These are phyloP conservation scores for Drosophila monieri DNA, from an alignment of 2,888 invertebrate genomes.

Conservation along the genomic window DNA sequence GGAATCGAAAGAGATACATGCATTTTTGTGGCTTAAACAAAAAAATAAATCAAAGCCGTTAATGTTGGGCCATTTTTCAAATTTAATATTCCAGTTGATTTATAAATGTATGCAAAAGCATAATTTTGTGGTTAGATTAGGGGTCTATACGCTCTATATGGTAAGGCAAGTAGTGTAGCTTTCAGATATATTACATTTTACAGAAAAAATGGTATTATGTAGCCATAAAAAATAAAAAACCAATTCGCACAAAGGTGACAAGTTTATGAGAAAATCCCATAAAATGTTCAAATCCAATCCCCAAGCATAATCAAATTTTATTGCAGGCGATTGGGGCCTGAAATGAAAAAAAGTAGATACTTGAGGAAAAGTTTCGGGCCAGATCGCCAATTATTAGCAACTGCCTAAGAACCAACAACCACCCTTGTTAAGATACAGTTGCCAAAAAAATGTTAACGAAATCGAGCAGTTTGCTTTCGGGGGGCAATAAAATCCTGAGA, in stretches of 20 bases:
- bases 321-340: not conserved
- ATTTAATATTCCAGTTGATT: not conserved
- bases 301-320: constrained; percentile 25
- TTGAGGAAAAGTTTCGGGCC: constrained; percentile 14
- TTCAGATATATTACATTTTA: not conserved
- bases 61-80: not conserved
- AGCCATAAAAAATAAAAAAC: not conserved
- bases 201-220: not conserved
- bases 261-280: constrained; percentile 33
- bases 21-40: constrained; percentile 11
- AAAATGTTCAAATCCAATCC: not conserved
- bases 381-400: constrained; percentile 39
- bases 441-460: constrained; percentile 3
- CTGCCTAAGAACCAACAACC: constrained; percentile 22
- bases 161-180: not conserved
- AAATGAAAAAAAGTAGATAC: not conserved
- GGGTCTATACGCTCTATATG: constrained; percentile 35
- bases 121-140: constrained; percentile 7
- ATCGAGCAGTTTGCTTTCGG: constrained; percentile 27
- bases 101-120: not conserved
- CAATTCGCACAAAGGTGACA: constrained; percentile 36
- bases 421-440: constrained; percentile 21
- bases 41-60: not conserved
- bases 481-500: constrained; percentile 30
- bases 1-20: not conserved